Evolutionary conservation across 1,140 invertebrate species (phyloP).

Genomic region (Agraylea sexmaculata): DNA sequence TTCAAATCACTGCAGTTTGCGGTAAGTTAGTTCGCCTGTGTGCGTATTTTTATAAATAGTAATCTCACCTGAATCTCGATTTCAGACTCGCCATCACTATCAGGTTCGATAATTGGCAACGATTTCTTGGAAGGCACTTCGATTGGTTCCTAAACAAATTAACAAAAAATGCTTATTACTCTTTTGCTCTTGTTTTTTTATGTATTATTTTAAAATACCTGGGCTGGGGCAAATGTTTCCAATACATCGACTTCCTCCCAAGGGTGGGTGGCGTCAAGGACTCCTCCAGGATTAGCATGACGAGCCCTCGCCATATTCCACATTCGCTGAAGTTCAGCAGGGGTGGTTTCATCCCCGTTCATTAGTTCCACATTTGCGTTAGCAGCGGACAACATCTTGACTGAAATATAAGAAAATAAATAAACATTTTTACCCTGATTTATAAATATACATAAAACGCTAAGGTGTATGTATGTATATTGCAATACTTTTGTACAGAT

Average conservation of each 20-base stretch:
- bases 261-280: conserved; percentile 15
- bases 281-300: conserved; percentile 32
- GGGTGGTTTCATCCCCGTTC: conserved; percentile 30
- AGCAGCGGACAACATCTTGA: conserved; percentile 30
- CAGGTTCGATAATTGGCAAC: no score
- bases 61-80: no score
- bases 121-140: neutral
- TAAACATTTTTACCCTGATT: no score
- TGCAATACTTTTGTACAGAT: no score
- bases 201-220: conserved; percentile 22
- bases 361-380: conserved; percentile 32
- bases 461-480: no score
- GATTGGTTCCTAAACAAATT: neutral
- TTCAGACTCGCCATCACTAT: no score
- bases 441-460: no score
- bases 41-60: neutral
- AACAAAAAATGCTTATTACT: neutral
- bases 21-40: neutral
- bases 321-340: conserved; percentile 33
- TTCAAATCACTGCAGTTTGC: no score
- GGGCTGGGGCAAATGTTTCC: conserved; percentile 31
- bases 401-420: no score
- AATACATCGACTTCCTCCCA: conserved; percentile 29
- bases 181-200: neutral
- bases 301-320: conserved; percentile 38